Evolutionary conservation across 2,888 invertebrate species (phyloP).

Genomic region (Augochlorella aurata): DNA sequence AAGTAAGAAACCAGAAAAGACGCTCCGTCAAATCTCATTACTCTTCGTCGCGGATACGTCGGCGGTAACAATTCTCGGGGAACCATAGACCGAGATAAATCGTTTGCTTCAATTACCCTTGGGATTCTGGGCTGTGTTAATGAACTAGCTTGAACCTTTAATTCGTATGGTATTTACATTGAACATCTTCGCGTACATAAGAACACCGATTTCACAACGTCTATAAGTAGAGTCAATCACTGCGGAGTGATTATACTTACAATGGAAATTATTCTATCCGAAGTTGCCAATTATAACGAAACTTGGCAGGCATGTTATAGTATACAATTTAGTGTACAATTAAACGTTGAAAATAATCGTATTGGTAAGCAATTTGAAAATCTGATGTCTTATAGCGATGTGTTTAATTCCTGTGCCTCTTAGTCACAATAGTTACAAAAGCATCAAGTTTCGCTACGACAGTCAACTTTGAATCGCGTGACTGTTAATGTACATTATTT

Average conservation of each 20-base stretch:
- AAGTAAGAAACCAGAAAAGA: background rate
- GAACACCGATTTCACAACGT: slow-evolving; percentile 4
- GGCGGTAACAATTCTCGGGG: background rate
- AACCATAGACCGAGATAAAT: background rate
- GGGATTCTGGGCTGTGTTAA: background rate
- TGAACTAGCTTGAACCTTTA: background rate
- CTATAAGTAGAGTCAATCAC: slow-evolving; percentile 1
- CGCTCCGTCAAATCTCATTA: background rate
- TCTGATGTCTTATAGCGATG: too few species aligned
- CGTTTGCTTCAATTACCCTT: background rate
- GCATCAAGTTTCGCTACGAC: background rate
- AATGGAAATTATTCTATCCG: background rate
- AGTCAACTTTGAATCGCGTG: background rate
- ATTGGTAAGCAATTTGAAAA: too few species aligned
- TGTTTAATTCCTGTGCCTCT: too few species aligned
- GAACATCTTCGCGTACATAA: slow-evolving; percentile 3
- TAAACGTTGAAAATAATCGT: too few species aligned
- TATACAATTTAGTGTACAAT: background rate
- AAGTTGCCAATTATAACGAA: background rate
- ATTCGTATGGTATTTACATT: background rate
- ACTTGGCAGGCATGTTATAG: background rate
- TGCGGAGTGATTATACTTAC: background rate
- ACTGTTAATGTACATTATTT: background rate
- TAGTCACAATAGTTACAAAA: too few species aligned
- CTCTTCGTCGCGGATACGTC: background rate